These are phyloP conservation scores for Dryobotodes eremita DNA, from an alignment of 2,888 invertebrate genomes.

Conservation along the genomic window DNA sequence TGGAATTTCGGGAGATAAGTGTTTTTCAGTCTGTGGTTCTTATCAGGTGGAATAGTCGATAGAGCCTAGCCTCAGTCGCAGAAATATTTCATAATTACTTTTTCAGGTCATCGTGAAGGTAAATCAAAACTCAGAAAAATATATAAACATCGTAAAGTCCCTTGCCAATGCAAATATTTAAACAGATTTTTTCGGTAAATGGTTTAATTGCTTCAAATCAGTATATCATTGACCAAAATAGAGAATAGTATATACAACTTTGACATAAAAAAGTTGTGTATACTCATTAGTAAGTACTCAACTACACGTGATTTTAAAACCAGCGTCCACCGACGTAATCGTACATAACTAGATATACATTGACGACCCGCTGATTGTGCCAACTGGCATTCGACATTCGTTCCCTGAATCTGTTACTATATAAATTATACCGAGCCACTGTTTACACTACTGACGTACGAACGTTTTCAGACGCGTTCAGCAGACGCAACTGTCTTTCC, in stretches of 20 bases:
- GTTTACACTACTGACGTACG: conserved; percentile 60
- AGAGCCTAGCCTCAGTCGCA: not conserved
- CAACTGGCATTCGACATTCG: conserved; percentile 79
- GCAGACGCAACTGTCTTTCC: conserved; percentile 43
- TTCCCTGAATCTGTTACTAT: conserved; percentile 65
- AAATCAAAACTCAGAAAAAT: not conserved
- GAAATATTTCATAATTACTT: not conserved
- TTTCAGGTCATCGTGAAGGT: not conserved
- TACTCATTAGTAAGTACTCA: conserved; percentile 30
- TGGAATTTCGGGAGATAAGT: conserved; percentile 1
- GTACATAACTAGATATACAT: conserved; percentile 39
- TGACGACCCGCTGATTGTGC: conserved; percentile 73
- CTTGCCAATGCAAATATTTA: conserved; percentile 23
- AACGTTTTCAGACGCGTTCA: conserved; percentile 40
- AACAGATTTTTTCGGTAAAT: conserved; percentile 16
- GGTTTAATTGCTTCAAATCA: conserved; percentile 21
- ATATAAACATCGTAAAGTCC: not conserved
- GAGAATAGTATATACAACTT: too few relatives aligned
- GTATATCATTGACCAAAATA: conserved; percentile 25
- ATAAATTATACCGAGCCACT: conserved; percentile 53
- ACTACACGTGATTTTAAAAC: conserved; percentile 59
- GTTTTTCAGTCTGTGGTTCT: not conserved
- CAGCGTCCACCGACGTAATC: conserved; percentile 51
- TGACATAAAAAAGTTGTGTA: conserved; percentile 22
- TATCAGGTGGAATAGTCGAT: not conserved